Percentiles rank a stretch among this genome's conserved stretches.
Conservation (phyloP, 30 jellyfish, hydroid and myxozoan genomes). For the Aurelia aurita region DNA sequence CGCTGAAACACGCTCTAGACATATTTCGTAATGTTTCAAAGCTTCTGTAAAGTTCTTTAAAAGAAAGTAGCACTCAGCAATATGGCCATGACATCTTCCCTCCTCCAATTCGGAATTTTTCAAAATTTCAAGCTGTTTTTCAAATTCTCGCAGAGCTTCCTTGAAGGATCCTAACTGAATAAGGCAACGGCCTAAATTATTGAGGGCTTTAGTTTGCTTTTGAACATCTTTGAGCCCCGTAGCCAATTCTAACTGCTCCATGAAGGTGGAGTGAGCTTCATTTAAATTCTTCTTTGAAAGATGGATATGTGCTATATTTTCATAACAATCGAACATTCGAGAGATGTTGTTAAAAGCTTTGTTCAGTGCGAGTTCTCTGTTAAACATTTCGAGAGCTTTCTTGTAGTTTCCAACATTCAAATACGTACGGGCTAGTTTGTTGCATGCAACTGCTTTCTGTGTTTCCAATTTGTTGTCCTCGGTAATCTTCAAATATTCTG, state of each 20-base stretch:
- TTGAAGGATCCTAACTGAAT: slow-evolving; percentile 39
- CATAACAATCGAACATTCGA: slow-evolving; percentile 60
- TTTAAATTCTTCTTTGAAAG: slow-evolving; percentile 66
- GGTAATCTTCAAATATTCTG: slow-evolving; percentile 80
- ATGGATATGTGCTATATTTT: slow-evolving; percentile 70
- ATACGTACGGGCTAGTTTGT: slow-evolving; percentile 72
- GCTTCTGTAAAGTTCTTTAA: slow-evolving; percentile 62
- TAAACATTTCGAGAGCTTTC: slow-evolving; percentile 70
- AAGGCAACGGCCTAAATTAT: slow-evolving; percentile 39
- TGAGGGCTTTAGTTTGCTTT: slow-evolving; percentile 56
- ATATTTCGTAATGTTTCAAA: slow-evolving; percentile 57
- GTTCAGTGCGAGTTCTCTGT: slow-evolving; percentile 57
- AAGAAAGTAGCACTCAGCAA: slow-evolving; percentile 74
- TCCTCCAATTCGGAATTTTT: slow-evolving; percentile 12
- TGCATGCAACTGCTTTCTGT: slow-evolving; percentile 78
- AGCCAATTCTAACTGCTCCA: slow-evolving; percentile 75
- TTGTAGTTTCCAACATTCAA: slow-evolving; percentile 62
- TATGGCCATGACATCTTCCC: slow-evolving; percentile 71
- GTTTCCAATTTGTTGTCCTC: slow-evolving; percentile 65
- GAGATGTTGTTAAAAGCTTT: slow-evolving; percentile 47
- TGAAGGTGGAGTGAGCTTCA: slow-evolving; percentile 75
- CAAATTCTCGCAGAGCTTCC: slow-evolving; percentile 64
- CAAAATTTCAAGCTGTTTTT: slow-evolving; percentile 52
- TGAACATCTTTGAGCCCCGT: slow-evolving; percentile 23
- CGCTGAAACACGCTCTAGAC: slow-evolving; percentile 63